Percentiles rank a stretch among this genome's conserved stretches.
Evolutionary conservation across 1,140 invertebrate genomes (phyloP).

Genomic region (Drosophila tani): DNA sequence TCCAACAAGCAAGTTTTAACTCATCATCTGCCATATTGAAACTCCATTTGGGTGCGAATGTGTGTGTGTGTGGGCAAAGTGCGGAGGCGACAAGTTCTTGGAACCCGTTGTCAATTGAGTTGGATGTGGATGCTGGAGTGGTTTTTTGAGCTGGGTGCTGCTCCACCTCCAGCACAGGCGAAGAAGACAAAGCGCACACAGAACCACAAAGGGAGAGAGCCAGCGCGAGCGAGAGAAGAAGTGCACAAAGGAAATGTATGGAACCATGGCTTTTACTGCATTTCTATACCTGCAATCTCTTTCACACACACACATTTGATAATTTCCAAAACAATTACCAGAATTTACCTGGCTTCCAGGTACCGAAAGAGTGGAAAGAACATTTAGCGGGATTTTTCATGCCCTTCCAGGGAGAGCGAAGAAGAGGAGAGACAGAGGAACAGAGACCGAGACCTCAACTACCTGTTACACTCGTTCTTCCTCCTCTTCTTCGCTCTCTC

Average conservation of each 20-base stretch:
- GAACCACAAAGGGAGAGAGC: neutral
- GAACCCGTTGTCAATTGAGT: constrained; percentile 62
- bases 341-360: constrained; percentile 45
- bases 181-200: constrained; percentile 11
- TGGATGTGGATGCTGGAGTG: constrained; percentile 28
- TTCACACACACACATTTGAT: constrained; percentile 19
- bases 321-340: constrained; percentile 50
- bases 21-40: constrained; percentile 40
- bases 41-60: constrained; percentile 7
- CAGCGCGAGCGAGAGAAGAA: neutral
- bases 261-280: constrained; percentile 62
- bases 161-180: constrained; percentile 10
- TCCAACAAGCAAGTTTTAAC: constrained; percentile 15
- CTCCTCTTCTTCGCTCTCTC: constrained; percentile 6
- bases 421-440: constrained; percentile 3
- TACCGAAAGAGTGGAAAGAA: constrained; percentile 16
- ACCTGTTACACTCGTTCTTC: constrained; percentile 71
- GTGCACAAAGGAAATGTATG: constrained; percentile 33
- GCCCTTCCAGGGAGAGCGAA: constrained; percentile 8
- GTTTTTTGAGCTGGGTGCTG: constrained; percentile 19
- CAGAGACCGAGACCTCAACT: constrained; percentile 35
- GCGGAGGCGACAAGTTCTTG: constrained; percentile 61
- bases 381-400: constrained; percentile 27
- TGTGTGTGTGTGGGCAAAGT: constrained; percentile 12
- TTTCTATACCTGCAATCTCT: constrained; percentile 37